Conservation (phyloP, 2,888 invertebrate genomes). For the Oligia latruncula region DNA sequence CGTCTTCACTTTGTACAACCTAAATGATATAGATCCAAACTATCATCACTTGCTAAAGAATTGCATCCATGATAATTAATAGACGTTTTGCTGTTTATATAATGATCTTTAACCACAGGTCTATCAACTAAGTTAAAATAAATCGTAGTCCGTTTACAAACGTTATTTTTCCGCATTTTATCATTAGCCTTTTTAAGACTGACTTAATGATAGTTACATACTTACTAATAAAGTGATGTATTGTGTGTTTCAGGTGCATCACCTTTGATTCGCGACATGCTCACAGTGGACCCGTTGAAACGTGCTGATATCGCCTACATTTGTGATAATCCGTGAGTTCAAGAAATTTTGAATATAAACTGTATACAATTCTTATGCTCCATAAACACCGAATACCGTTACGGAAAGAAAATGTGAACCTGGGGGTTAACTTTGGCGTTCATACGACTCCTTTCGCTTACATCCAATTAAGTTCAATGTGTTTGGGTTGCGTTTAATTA, state of each 20-base stretch:
- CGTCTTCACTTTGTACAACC: too few relatives aligned
- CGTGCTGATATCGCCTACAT: constrained; percentile 98
- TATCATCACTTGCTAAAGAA: too few relatives aligned
- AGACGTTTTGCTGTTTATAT: not conserved
- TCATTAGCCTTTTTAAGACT: not conserved
- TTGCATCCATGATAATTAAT: not conserved
- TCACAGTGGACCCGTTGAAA: constrained; percentile 97
- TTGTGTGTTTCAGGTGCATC: constrained; percentile 94
- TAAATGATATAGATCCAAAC: too few relatives aligned
- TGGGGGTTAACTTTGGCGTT: not conserved
- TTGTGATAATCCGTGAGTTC: constrained; percentile 95
- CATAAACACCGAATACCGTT: not conserved
- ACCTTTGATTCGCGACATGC: constrained; percentile 97
- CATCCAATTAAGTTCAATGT: not conserved
- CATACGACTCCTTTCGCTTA: not conserved
- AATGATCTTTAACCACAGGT: not conserved
- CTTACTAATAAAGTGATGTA: not conserved
- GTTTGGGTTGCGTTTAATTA: not conserved
- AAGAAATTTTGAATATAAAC: not conserved
- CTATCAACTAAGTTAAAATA: too few relatives aligned
- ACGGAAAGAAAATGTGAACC: not conserved
- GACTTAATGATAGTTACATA: not conserved
- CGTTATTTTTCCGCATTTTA: not conserved
- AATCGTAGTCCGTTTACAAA: not conserved
- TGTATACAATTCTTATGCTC: not conserved